Evolutionary conservation across 1,140 invertebrate species (phyloP).

Genomic region (Sitophilus oryzae): DNA sequence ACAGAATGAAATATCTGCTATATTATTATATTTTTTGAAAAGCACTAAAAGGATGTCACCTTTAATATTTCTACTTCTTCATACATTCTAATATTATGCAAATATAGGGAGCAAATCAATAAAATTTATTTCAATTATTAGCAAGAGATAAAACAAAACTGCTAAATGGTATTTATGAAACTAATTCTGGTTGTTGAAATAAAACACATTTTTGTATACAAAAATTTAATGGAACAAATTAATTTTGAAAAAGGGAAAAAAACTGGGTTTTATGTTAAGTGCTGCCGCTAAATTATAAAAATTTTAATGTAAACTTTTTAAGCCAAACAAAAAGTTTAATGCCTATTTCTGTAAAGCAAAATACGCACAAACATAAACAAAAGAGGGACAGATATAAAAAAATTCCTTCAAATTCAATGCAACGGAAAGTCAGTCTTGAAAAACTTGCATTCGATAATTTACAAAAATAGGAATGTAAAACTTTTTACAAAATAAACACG

Average conservation of each 20-base stretch:
- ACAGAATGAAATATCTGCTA: no score
- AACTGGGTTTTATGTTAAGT: not conserved
- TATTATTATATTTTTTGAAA: no score
- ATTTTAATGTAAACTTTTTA: not conserved
- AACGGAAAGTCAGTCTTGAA: slow-evolving; percentile 38
- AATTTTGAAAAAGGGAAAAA: not conserved
- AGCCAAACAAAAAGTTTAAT: slow-evolving; percentile 20
- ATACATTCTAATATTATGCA: no score
- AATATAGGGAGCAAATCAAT: no score
- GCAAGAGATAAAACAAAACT: no score
- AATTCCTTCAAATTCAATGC: slow-evolving; percentile 18
- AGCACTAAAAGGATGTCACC: no score
- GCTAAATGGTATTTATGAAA: no score
- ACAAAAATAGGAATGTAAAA: slow-evolving; percentile 32
- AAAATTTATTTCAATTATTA: no score
- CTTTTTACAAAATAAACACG: slow-evolving; percentile 28
- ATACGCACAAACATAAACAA: slow-evolving; percentile 29
- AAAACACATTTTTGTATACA: no score
- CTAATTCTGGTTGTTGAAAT: no score
- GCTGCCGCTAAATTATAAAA: not conserved
- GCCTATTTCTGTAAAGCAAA: slow-evolving; percentile 30
- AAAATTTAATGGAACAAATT: not conserved
- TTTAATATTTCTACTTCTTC: no score
- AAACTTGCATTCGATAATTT: slow-evolving; percentile 29
- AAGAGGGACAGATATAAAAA: slow-evolving; percentile 10